Evolutionary conservation across 2,888 invertebrate species (phyloP).

Genomic region (Acrobeloides nanus): DNA sequence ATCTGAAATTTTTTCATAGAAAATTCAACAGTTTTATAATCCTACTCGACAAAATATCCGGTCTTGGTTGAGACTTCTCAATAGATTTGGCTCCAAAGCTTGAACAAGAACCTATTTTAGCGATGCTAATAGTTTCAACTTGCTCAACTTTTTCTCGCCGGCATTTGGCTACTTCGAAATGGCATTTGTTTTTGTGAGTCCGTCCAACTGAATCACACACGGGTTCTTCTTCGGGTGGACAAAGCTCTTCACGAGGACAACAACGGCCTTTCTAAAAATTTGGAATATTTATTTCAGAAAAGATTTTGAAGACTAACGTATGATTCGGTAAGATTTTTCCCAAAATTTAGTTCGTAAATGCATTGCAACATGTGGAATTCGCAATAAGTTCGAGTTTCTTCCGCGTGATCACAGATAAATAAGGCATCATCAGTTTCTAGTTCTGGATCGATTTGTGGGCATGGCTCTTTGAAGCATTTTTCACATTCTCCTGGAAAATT

Average conservation of each 20-base stretch:
- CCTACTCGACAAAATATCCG: too few species aligned
- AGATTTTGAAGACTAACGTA: conserved; percentile 29
- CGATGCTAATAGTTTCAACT: not conserved
- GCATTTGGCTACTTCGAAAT: conserved; percentile 39
- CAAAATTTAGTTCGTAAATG: conserved; percentile 39
- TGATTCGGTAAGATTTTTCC: conserved; percentile 41
- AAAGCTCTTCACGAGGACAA: conserved; percentile 27
- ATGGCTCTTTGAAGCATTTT: conserved; percentile 35
- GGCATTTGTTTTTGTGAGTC: conserved; percentile 33
- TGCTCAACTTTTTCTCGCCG: conserved; percentile 25
- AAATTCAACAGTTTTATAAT: too few species aligned
- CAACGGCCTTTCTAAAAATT: conserved; percentile 30
- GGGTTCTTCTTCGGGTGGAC: conserved; percentile 13
- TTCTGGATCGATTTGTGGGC: conserved; percentile 28
- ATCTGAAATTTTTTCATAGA: too few species aligned
- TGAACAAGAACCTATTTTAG: not conserved
- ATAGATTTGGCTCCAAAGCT: not conserved
- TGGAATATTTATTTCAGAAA: too few species aligned
- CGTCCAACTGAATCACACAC: conserved; percentile 40
- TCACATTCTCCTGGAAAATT: conserved; percentile 37
- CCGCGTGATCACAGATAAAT: conserved; percentile 43
- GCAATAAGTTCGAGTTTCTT: conserved; percentile 38
- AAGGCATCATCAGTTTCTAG: conserved; percentile 25
- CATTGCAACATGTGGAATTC: conserved; percentile 49
- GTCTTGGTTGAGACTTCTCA: not conserved